These are phyloP conservation scores for Cheiracanthium punctorium DNA, from an alignment of 2,888 invertebrate genomes.

Conservation along the genomic window DNA sequence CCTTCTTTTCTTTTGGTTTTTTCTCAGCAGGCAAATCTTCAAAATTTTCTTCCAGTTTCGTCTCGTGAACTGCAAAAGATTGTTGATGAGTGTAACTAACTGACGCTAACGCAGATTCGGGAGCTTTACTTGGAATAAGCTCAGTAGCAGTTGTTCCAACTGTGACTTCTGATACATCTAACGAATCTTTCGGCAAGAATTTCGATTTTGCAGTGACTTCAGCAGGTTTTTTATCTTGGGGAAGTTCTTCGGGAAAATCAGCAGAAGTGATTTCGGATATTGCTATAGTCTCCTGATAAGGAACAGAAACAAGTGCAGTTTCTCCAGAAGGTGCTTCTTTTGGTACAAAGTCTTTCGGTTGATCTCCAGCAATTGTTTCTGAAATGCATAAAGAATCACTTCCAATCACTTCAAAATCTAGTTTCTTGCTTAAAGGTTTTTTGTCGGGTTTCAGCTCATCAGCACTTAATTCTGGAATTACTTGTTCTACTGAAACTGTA, in stretches of 20 bases:
- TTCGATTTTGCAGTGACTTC: constrained; percentile 41
- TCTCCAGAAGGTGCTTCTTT: constrained; percentile 79
- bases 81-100: constrained; percentile 60
- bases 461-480: constrained; percentile 52
- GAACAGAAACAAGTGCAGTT: constrained; percentile 74
- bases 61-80: constrained; percentile 60
- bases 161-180: constrained; percentile 77
- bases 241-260: constrained; percentile 75
- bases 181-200: constrained; percentile 59
- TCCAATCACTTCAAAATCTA: constrained; percentile 60
- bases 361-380: constrained; percentile 74
- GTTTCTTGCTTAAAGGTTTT: constrained; percentile 42
- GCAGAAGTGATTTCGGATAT: constrained; percentile 77
- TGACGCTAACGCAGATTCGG: constrained; percentile 74
- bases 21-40: constrained; percentile 42
- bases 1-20: constrained; percentile 56
- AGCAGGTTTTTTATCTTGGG: constrained; percentile 60
- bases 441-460: constrained; percentile 47
- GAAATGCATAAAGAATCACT: constrained; percentile 61
- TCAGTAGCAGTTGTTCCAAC: constrained; percentile 83
- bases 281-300: constrained; percentile 76
- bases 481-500: constrained; percentile 74
- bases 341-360: constrained; percentile 73
- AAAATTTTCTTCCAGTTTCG: constrained; percentile 54
- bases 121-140: constrained; percentile 81